Evolutionary conservation across 2,113 vertebrate genomes (phyloP).

Genomic region (Nipponia nippon): DNA sequence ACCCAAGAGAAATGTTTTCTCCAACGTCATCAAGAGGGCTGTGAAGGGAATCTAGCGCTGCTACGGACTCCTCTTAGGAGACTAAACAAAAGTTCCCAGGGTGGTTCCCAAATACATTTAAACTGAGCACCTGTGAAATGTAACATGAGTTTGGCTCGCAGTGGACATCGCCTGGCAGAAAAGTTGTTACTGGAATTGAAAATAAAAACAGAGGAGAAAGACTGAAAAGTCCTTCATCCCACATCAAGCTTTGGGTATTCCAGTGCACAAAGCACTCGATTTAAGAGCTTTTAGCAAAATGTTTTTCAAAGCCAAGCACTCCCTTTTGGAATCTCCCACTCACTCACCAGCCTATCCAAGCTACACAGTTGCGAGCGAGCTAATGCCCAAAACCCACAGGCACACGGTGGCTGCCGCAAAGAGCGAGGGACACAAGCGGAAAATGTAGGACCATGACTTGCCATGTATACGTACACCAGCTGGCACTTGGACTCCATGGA

Average conservation of each 20-base stretch:
- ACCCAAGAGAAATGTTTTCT: not conserved
- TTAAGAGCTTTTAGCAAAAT: not conserved
- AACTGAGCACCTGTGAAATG: not conserved
- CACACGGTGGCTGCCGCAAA: not conserved
- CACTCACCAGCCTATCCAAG: not conserved
- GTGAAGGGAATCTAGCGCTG: not conserved
- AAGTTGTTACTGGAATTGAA: not conserved
- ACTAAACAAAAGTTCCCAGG: not conserved
- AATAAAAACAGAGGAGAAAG: not conserved
- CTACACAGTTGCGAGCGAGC: not conserved
- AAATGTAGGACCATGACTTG: not conserved
- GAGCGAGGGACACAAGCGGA: not conserved
- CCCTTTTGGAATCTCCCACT: not conserved
- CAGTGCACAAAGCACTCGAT: not conserved
- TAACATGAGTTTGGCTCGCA: not conserved
- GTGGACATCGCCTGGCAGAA: not conserved
- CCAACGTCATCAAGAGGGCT: accelerated
- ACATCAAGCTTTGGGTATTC: not conserved
- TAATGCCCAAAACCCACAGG: not conserved
- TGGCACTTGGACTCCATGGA: not conserved
- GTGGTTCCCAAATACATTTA: not conserved
- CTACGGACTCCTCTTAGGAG: not conserved
- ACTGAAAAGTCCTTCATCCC: not conserved
- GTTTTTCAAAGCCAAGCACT: not conserved
- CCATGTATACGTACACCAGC: not conserved